Percentiles rank a stretch among this genome's conserved stretches.
Evolutionary conservation across 2,797 vertebrate genomes (phyloP).

Genomic region (Sebastes hopkinsi): DNA sequence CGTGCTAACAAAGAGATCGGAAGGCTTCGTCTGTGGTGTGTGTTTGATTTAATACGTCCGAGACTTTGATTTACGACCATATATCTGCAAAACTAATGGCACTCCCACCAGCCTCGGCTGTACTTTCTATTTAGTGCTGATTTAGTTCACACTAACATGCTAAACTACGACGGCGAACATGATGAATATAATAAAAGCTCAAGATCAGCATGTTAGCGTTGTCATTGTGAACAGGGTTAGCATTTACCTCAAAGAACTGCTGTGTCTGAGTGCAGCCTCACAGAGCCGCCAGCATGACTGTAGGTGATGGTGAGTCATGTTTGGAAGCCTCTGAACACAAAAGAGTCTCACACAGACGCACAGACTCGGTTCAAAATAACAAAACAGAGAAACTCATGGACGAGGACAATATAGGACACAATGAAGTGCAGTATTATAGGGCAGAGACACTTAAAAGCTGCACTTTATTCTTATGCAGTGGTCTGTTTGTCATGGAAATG

Average conservation of each 20-base stretch:
- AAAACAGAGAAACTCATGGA: neutral
- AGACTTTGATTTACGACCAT: neutral
- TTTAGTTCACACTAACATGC: neutral
- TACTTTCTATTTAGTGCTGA: neutral
- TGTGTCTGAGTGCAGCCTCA: neutral
- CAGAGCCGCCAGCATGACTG: neutral
- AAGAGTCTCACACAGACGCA: neutral
- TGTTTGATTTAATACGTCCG: neutral
- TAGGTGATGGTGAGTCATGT: constrained; percentile 45
- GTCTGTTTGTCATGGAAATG: neutral
- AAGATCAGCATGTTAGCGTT: neutral
- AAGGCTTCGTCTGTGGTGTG: neutral
- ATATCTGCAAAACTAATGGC: neutral
- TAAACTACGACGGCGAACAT: neutral
- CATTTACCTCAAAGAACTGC: neutral
- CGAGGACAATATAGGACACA: neutral
- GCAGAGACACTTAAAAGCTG: neutral
- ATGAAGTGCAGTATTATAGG: neutral
- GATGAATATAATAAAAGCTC: neutral
- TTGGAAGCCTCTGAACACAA: constrained; percentile 22
- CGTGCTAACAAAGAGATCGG: neutral
- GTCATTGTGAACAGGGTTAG: neutral
- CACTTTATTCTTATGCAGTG: neutral
- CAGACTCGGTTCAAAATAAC: constrained; percentile 9
- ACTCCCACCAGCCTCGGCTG: neutral